These are phyloP conservation scores for Linnaemya vulpina DNA, from an alignment of 2,888 invertebrate genomes.

Conservation along the genomic window DNA sequence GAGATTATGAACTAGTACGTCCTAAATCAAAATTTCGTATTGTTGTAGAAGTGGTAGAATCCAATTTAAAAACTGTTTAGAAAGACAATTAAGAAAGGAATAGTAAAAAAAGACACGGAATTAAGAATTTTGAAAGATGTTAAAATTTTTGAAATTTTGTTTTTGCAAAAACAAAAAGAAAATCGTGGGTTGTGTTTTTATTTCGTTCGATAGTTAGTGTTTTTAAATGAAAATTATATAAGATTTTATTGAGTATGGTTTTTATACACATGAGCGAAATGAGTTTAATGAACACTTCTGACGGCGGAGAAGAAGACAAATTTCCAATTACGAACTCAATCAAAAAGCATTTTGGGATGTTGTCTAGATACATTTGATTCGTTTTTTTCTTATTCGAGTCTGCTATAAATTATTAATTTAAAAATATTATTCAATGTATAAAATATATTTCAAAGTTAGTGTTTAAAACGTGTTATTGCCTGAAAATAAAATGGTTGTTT, in stretches of 20 bases:
- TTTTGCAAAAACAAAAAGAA: conserved; percentile 38
- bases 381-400: background rate
- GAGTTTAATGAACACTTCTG: conserved; percentile 35
- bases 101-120: conserved; percentile 59
- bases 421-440: background rate
- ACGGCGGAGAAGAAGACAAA: conserved; percentile 6
- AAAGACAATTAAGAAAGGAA: conserved; percentile 67
- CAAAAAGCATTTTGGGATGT: background rate
- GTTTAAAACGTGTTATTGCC: background rate
- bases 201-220: conserved; percentile 51
- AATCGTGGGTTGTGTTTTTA: conserved; percentile 38
- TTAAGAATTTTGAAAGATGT: conserved; percentile 59
- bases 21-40: conserved; percentile 76
- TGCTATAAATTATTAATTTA: background rate
- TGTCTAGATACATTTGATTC: background rate
- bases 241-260: conserved; percentile 31
- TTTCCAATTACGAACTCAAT: background rate
- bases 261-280: conserved; percentile 58
- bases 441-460: background rate
- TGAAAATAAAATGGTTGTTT: background rate
- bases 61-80: conserved; percentile 70
- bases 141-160: conserved; percentile 30
- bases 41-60: conserved; percentile 73
- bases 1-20: conserved; percentile 63
- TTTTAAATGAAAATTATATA: conserved; percentile 38